Conservation (phyloP, 2,113 vertebrate species). For the Sinocyclocheilus anshuiensis region DNA sequence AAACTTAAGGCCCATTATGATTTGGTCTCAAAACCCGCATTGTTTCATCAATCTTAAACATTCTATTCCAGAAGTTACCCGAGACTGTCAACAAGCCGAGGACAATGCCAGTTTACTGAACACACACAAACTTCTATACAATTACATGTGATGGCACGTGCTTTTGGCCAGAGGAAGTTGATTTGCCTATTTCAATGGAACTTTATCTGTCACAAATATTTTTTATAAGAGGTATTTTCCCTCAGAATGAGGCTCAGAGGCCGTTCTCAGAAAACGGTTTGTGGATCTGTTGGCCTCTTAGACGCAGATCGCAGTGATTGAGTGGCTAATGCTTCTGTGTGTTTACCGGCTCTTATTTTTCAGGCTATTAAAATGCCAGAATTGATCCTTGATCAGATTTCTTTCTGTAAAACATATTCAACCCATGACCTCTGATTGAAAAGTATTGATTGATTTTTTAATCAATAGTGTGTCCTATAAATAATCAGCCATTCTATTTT, state of each 20-base stretch:
- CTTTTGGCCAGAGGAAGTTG: conserved; percentile 27
- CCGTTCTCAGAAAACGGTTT: neutral
- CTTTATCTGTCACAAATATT: conserved; percentile 7
- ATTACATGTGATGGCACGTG: neutral
- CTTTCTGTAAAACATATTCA: neutral
- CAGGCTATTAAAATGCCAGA: neutral
- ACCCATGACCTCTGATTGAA: no score
- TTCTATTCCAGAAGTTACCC: neutral
- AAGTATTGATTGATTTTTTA: neutral
- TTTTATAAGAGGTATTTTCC: conserved; percentile 48
- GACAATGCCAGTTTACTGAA: conserved; percentile 37
- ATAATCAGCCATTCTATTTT: neutral
- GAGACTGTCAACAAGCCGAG: conserved; percentile 19
- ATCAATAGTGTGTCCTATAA: neutral
- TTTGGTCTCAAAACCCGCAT: neutral
- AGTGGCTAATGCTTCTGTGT: neutral
- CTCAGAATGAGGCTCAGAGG: neutral
- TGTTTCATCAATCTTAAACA: conserved; percentile 22
- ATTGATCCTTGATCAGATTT: neutral
- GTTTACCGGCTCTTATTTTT: no score
- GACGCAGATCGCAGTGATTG: neutral
- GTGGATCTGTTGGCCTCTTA: neutral
- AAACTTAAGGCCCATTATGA: neutral
- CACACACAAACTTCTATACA: neutral
- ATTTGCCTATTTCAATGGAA: conserved; percentile 17